phyloP scores from a whole-genome alignment of 2,888 invertebrate genomes.

The Terebella lapidaria region DNA sequence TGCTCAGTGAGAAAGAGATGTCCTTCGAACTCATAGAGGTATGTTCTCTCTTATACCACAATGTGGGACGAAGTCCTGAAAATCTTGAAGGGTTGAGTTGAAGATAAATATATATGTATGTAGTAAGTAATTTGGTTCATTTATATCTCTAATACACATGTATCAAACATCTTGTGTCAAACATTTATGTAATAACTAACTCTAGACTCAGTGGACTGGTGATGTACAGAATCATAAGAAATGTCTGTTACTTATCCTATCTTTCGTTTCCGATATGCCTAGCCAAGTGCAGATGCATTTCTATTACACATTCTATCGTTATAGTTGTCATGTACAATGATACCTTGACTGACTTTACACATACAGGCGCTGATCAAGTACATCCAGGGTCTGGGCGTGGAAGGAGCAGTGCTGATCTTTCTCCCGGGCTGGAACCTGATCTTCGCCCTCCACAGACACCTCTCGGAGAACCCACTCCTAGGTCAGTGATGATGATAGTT shows the following conservation, averaged over 20 bases:
- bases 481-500: conserved; percentile 61
- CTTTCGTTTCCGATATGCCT: too few relatives aligned
- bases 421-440: conserved; percentile 97
- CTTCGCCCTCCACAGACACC: conserved; percentile 80
- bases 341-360: too few relatives aligned
- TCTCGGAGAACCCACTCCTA: conserved; percentile 71
- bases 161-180: too few relatives aligned
- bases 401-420: conserved; percentile 87
- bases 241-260: too few relatives aligned
- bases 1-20: conserved; percentile 83
- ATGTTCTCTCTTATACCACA: conserved; percentile 4
- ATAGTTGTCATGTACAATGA: too few relatives aligned
- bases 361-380: conserved; percentile 60
- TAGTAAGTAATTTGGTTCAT: too few relatives aligned
- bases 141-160: too few relatives aligned
- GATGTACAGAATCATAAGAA: too few relatives aligned
- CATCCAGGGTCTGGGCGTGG: conserved; percentile 57
- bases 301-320: too few relatives aligned
- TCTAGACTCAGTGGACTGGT: too few relatives aligned
- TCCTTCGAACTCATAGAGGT: conserved; percentile 87
- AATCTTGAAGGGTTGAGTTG: neutral
- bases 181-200: too few relatives aligned
- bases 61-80: neutral
- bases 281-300: too few relatives aligned
- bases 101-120: neutral